These are phyloP conservation scores for Macroteleia sp. DNA, from an alignment of 2,888 invertebrate genomes.

Conservation along the genomic window DNA sequence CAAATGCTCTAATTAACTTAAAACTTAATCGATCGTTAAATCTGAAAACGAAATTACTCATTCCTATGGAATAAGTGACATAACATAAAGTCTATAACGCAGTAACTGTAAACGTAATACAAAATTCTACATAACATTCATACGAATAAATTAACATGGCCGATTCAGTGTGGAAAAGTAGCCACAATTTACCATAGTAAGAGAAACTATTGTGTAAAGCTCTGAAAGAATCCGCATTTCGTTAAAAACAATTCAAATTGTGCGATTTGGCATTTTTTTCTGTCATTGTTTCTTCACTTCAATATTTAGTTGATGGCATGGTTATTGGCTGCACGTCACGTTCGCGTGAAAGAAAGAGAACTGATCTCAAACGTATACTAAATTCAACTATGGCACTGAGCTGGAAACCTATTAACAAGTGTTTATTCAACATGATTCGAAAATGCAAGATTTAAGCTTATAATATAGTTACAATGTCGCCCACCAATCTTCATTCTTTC, in stretches of 20 bases:
- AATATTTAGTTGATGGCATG: slow-evolving; percentile 41
- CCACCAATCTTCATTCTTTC: slow-evolving; percentile 24
- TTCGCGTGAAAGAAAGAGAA: slow-evolving; percentile 41
- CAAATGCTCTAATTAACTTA: slow-evolving; percentile 23
- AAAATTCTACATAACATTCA: slow-evolving; percentile 62
- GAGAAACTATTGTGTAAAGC: slow-evolving; percentile 53
- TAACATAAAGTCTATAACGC: slow-evolving; percentile 65
- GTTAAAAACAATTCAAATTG: slow-evolving; percentile 29
- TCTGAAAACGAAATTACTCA: slow-evolving; percentile 48
- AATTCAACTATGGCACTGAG: slow-evolving; percentile 59
- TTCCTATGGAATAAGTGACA: slow-evolving; percentile 33
- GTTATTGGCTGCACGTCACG: slow-evolving; percentile 49
- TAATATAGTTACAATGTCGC: neutral
- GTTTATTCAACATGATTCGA: neutral
- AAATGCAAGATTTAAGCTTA: slow-evolving; percentile 12
- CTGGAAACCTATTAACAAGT: slow-evolving; percentile 27
- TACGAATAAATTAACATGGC: slow-evolving; percentile 74
- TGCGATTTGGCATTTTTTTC: slow-evolving; percentile 59
- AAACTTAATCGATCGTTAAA: slow-evolving; percentile 58
- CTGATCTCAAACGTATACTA: slow-evolving; percentile 6
- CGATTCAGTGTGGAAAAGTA: slow-evolving; percentile 70
- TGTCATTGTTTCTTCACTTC: slow-evolving; percentile 32
- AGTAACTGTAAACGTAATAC: slow-evolving; percentile 66
- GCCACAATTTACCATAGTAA: slow-evolving; percentile 47
- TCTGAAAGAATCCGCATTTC: slow-evolving; percentile 29